Evolutionary conservation across 2,113 vertebrate genomes (phyloP).

Genomic region (Nibea albiflora): DNA sequence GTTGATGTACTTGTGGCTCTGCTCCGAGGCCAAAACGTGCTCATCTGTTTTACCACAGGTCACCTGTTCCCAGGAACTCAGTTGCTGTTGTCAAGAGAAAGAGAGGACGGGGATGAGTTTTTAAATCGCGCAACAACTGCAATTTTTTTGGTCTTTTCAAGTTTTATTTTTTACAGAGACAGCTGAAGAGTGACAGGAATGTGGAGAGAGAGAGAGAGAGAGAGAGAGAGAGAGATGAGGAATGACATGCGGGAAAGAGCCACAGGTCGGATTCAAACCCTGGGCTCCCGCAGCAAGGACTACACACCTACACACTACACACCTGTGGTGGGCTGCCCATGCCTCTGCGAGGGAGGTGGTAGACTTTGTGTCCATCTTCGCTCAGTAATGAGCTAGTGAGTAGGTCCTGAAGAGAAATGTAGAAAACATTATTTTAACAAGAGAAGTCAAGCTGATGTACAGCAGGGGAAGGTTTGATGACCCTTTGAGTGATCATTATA

Average conservation of each 20-base stretch:
- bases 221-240: no score
- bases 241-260: no score
- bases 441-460: not conserved
- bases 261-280: no score
- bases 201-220: no score
- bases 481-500: not conserved
- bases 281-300: no score
- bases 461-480: not conserved
- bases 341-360: conserved; percentile 87
- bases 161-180: no score
- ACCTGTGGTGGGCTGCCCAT: conserved; percentile 91
- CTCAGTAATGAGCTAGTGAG: conserved; percentile 92
- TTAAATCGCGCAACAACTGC: not conserved
- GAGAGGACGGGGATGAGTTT: not conserved
- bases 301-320: not conserved
- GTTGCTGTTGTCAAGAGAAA: conserved; percentile 77
- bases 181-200: no score
- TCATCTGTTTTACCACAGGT: conserved; percentile 94
- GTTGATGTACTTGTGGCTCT: conserved; percentile 91
- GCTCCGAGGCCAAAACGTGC: conserved; percentile 87
- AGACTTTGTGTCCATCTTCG: conserved; percentile 89
- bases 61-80: conserved; percentile 90
- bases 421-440: not conserved
- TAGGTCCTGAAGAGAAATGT: conserved; percentile 85
- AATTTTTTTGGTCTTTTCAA: no score